A percentile compares a stretch with the other conserved stretches of the same genome.
Evolutionary conservation across 2,888 invertebrate species (phyloP).

Genomic region (Matsumyia berberina): DNA sequence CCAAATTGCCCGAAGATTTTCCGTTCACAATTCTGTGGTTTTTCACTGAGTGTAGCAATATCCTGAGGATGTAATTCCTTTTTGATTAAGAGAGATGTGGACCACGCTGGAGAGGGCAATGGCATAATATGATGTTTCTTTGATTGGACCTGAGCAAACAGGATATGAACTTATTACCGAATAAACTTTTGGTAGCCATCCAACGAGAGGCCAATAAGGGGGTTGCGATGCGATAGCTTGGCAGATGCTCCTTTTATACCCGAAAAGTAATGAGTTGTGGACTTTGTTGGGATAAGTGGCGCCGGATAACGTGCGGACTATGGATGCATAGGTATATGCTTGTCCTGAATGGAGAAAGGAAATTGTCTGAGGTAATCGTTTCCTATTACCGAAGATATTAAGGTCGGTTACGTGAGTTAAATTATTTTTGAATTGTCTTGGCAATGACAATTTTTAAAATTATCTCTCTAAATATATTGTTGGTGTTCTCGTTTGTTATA

Average conservation of each 20-base stretch:
- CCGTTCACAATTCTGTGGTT: constrained; percentile 77
- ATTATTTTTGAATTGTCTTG: constrained; percentile 6
- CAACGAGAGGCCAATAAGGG: constrained; percentile 61
- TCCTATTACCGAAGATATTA: constrained; percentile 48
- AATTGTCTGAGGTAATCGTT: constrained; percentile 46
- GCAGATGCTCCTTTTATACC: constrained; percentile 62
- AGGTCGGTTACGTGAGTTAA: constrained; percentile 8
- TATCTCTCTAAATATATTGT: no score
- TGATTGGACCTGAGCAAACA: constrained; percentile 76
- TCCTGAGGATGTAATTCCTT: constrained; percentile 77
- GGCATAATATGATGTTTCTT: constrained; percentile 76
- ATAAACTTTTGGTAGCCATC: constrained; percentile 75
- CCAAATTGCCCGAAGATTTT: constrained; percentile 77
- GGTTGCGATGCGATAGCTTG: constrained; percentile 51
- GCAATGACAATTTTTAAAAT: background rate
- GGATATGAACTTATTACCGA: constrained; percentile 77
- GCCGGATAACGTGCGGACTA: constrained; percentile 41
- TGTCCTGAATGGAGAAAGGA: constrained; percentile 45
- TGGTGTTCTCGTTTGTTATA: no score
- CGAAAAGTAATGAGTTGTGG: constrained; percentile 63
- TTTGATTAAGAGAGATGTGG: constrained; percentile 76
- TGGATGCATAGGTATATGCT: constrained; percentile 16
- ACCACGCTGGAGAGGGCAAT: constrained; percentile 53
- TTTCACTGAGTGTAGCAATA: constrained; percentile 77
- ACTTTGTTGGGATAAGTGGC: constrained; percentile 56